Percentiles rank a stretch among this genome's conserved stretches.
phyloP scores from a whole-genome alignment of 2,797 vertebrate genomes.

The Catostomus latipinnis region DNA sequence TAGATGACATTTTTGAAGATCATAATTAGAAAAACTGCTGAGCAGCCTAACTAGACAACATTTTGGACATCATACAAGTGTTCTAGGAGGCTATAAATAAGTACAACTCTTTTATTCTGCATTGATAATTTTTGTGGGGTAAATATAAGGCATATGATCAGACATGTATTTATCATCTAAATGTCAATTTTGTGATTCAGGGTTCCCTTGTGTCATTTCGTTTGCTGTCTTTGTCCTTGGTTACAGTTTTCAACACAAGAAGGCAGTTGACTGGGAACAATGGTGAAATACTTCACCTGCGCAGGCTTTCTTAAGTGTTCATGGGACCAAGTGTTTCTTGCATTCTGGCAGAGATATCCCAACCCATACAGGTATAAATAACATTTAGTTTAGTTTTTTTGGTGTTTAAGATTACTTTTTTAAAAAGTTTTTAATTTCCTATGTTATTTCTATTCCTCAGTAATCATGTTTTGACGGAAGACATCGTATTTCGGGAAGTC shows the following conservation, averaged over 20 bases:
- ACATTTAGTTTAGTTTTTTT: no score
- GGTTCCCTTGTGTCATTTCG: neutral
- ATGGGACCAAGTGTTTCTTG: slow-evolving; percentile 96
- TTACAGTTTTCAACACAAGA: neutral
- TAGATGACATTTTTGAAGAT: neutral
- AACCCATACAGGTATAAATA: slow-evolving; percentile 90
- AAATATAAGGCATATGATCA: no score
- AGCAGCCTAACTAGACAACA: neutral
- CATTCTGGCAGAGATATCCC: slow-evolving; percentile 95
- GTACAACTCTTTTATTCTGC: neutral
- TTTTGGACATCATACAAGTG: neutral
- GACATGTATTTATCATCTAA: neutral
- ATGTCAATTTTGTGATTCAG: neutral
- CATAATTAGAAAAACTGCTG: neutral
- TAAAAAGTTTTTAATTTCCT: neutral
- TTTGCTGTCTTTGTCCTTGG: neutral
- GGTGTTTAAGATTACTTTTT: no score
- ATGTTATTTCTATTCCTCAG: slow-evolving; percentile 66
- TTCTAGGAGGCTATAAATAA: neutral
- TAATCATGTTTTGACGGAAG: slow-evolving; percentile 96
- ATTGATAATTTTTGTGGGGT: no score
- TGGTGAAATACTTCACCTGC: slow-evolving; percentile 94
- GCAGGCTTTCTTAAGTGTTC: slow-evolving; percentile 87
- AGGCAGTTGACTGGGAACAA: slow-evolving; percentile 75
- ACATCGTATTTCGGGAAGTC: slow-evolving; percentile 93